phyloP scores from a whole-genome alignment of 1,140 invertebrate genomes.

The Sycobia sp. region DNA sequence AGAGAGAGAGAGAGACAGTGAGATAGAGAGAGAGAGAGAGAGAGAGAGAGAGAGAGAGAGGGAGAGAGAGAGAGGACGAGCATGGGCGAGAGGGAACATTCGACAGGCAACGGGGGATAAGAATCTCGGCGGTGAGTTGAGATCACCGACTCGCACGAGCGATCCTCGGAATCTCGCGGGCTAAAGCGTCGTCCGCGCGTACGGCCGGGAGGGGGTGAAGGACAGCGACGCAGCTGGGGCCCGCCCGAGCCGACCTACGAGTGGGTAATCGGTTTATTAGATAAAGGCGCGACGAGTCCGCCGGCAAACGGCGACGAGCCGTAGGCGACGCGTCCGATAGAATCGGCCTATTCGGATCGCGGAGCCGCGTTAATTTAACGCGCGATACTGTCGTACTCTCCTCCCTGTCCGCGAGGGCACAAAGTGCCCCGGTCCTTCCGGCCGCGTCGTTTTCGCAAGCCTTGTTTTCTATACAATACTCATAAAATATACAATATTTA shows the following conservation, averaged over 20 bases:
- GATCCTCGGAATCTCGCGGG: background rate
- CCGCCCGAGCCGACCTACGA: too few relatives aligned
- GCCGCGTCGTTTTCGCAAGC: too few relatives aligned
- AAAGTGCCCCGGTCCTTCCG: background rate
- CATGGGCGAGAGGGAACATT: background rate
- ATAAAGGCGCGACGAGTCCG: conserved; percentile 30
- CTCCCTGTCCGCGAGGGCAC: background rate
- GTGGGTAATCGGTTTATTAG: too few relatives aligned
- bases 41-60: too few relatives aligned
- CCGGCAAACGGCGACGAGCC: background rate
- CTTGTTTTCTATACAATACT: too few relatives aligned
- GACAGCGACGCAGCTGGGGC: too few relatives aligned
- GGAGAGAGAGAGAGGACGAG: background rate
- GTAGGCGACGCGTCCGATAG: conserved; percentile 17
- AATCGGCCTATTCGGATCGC: conserved; percentile 38
- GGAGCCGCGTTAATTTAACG: conserved; percentile 56
- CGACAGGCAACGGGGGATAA: conserved; percentile 27
- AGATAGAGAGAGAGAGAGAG: too few relatives aligned
- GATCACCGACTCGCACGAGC: too few relatives aligned
- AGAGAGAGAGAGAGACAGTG: too few relatives aligned
- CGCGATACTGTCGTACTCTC: conserved; percentile 29
- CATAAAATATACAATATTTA: too few relatives aligned
- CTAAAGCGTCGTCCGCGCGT: background rate
- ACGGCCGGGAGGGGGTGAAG: conserved; percentile 10
- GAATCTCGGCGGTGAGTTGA: too few relatives aligned